These are phyloP conservation scores for Platalea minor DNA, from an alignment of 2,797 vertebrate species.

Conservation along the genomic window DNA sequence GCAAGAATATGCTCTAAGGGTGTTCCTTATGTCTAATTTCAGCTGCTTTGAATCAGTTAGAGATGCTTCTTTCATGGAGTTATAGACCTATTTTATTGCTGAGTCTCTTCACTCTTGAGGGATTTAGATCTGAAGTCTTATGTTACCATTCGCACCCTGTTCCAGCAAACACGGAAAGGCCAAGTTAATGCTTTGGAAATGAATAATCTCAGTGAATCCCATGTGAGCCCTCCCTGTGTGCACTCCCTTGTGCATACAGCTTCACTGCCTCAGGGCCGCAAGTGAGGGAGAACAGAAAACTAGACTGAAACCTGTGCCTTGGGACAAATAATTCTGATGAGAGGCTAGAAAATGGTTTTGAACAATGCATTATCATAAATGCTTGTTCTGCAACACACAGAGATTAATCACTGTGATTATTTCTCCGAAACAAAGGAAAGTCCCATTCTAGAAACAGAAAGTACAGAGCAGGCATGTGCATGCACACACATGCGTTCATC, in stretches of 20 bases:
- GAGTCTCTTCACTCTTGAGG: background rate
- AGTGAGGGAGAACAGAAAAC: background rate
- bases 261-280: background rate
- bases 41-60: background rate
- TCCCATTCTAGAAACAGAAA: background rate
- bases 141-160: background rate
- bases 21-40: background rate
- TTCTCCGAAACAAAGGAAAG: background rate
- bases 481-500: background rate
- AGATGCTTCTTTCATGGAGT: background rate
- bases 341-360: background rate
- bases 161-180: background rate
- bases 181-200: background rate
- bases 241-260: background rate
- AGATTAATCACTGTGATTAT: background rate
- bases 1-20: background rate
- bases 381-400: background rate
- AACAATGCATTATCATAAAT: background rate
- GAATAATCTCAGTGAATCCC: background rate
- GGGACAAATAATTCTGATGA: background rate
- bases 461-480: background rate
- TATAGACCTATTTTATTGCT: background rate
- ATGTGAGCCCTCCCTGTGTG: background rate
- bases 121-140: background rate
- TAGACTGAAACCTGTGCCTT: background rate